Conservation (phyloP, 2,888 invertebrate species). For the Protodeltote pygarga region DNA sequence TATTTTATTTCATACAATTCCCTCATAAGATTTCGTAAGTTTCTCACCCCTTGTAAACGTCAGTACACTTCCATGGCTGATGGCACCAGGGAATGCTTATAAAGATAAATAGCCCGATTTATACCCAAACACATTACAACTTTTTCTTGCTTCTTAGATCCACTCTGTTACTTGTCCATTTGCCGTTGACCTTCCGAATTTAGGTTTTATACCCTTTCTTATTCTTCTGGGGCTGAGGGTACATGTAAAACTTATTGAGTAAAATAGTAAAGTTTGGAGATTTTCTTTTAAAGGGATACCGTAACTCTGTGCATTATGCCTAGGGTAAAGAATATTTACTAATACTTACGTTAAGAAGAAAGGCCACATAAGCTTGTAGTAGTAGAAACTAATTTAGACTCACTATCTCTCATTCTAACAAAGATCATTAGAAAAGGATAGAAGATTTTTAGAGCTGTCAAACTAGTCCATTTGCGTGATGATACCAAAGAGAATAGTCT, state of each 20-base stretch:
- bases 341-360: too few relatives aligned
- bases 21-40: constrained; percentile 31
- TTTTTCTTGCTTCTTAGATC: constrained; percentile 56
- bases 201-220: constrained; percentile 51
- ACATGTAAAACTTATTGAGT: constrained; percentile 42
- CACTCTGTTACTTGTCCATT: constrained; percentile 50
- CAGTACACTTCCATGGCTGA: constrained; percentile 24
- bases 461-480: too few relatives aligned
- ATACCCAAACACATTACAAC: constrained; percentile 78
- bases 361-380: too few relatives aligned
- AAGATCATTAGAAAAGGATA: too few relatives aligned
- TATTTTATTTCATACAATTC: constrained; percentile 36
- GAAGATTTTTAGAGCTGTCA: too few relatives aligned
- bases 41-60: constrained; percentile 36
- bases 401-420: too few relatives aligned
- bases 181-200: constrained; percentile 60
- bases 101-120: constrained; percentile 79
- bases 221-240: constrained; percentile 43
- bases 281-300: constrained; percentile 1
- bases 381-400: too few relatives aligned
- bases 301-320: neutral
- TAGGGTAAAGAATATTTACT: too few relatives aligned
- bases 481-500: too few relatives aligned
- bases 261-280: constrained; percentile 12
- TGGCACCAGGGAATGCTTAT: constrained; percentile 63